Base-by-base conservation (phyloP, 1,140 invertebrate genomes). In the Leptopilina clavipes region DNA sequence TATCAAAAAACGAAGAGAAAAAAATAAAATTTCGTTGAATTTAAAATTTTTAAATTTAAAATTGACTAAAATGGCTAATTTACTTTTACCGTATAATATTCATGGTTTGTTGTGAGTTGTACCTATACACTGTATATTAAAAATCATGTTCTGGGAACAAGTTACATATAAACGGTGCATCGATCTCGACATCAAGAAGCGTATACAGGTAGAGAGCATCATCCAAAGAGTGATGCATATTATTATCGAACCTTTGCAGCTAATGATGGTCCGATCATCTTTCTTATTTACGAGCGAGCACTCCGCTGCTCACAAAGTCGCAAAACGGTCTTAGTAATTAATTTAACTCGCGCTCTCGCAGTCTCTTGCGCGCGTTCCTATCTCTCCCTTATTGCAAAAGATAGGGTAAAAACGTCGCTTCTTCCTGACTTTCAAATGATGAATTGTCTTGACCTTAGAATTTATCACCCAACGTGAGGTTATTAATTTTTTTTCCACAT, bases 251-350 rank as follows among this genome's bases (percentile, higher is more conserved):
- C 72, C 72, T 70, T 43, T 73, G 37, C 25, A 31, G 19, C 70
- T 78, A 78, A 78, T 78, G 73, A 78, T 72, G 76, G 76, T 25
- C 70, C 72, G 72, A 78, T 78, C 76, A 78, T 75, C 76, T 74
- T 73, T 43, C 73, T 78, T 78, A 72, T 78, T 78, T 78, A 78
- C 74, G 76, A 70, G 48, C 73, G 11, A 25, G 73, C 48, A 14
- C 37, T 44, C 25, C 43, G 22, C 71, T 72, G 14, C 73, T 54
- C 72, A 19, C 37, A 40, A 75, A 25, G 48, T 52, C 25, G n/a
- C 40, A 17, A 45, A 37, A 22, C 31, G 72, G 19, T 65, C 18
- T 70, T 59, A 12, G 48, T 78, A 78, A 78, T 78, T 78, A 78
- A 78, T 78, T 78, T 73, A 75, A 75, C 54, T 40, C 25, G 54